Evolutionary conservation across 2,113 vertebrate species (phyloP).

Genomic region (Chionodraco myersi): DNA sequence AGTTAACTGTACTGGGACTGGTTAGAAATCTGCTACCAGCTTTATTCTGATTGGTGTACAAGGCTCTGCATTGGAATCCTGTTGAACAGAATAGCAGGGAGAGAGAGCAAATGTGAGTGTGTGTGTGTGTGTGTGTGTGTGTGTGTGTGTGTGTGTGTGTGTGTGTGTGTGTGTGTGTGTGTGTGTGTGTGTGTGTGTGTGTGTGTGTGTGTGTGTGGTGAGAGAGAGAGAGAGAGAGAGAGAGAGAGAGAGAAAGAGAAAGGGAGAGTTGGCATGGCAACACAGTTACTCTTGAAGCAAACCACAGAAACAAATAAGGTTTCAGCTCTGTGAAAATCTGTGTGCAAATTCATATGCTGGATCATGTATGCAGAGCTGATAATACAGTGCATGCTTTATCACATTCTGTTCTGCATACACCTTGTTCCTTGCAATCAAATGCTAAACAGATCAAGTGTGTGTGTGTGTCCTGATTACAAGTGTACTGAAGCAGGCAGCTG

Average conservation of each 20-base stretch:
- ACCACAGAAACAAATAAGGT: conserved; percentile 74
- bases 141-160: background rate
- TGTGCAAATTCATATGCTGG: conserved; percentile 56
- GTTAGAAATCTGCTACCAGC: conserved; percentile 65
- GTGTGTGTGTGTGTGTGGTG: no score
- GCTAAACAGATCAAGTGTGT: conserved; percentile 35
- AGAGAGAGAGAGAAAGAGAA: conserved; percentile 8
- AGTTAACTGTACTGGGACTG: conserved; percentile 65
- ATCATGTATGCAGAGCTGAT: conserved; percentile 39
- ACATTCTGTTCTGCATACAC: conserved; percentile 20
- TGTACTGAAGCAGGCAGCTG: conserved; percentile 46
- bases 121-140: conserved; percentile 12
- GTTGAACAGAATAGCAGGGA: conserved; percentile 71
- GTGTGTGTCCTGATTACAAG: conserved; percentile 41
- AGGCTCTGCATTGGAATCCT: conserved; percentile 77
- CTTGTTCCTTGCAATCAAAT: conserved; percentile 50
- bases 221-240: conserved; percentile 16
- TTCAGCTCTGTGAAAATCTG: conserved; percentile 68
- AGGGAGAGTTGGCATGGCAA: conserved; percentile 77
- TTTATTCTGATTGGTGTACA: conserved; percentile 75
- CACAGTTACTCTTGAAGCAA: conserved; percentile 74
- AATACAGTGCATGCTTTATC: conserved; percentile 24
- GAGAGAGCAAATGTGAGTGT: conserved; percentile 8
- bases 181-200: background rate
- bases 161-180: background rate